phyloP scores from a whole-genome alignment of 1,140 invertebrate genomes.

The Bactericera cockerelli region DNA sequence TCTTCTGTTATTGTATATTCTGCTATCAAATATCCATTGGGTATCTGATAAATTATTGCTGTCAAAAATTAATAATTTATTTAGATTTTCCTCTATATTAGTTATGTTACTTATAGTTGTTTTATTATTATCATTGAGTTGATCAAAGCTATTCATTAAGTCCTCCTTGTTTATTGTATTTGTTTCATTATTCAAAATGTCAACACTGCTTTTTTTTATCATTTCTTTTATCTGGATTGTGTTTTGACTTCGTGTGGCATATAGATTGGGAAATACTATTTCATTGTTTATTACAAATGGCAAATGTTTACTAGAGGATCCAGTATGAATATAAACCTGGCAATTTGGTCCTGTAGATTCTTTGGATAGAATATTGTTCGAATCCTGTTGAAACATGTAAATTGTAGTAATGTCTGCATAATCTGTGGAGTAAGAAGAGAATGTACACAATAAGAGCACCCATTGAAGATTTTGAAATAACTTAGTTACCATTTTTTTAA shows the following conservation, averaged over 20 bases:
- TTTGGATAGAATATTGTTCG: neutral
- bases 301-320: neutral
- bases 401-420: conserved; percentile 3
- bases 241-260: neutral
- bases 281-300: neutral
- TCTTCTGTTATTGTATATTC: neutral
- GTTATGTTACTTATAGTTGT: neutral
- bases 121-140: neutral
- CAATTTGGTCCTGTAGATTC: neutral
- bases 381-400: neutral
- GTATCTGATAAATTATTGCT: neutral
- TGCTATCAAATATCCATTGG: neutral
- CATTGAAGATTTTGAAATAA: too few relatives aligned
- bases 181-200: neutral
- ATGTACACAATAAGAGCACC: too few relatives aligned
- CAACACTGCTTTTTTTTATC: too few relatives aligned
- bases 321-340: neutral
- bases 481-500: too few relatives aligned
- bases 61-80: neutral
- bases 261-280: neutral
- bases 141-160: too few relatives aligned
- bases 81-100: neutral
- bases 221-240: neutral
- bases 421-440: neutral
- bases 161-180: neutral